Conservation (phyloP, 2,797 vertebrate genomes). For the Labroides dimidiatus region DNA sequence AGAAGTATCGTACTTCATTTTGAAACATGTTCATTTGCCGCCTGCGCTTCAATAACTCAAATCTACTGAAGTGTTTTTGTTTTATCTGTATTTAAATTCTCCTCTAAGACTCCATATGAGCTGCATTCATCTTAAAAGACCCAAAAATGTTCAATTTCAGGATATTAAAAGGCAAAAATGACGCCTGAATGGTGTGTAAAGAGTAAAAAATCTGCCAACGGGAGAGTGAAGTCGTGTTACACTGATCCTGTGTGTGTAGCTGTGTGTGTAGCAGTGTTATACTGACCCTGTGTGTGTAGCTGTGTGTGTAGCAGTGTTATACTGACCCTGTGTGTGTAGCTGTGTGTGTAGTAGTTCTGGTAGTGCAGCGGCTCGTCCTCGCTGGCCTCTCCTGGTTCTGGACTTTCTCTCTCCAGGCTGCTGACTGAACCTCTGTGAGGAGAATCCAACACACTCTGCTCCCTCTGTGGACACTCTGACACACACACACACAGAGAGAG, state of each 20-base stretch:
- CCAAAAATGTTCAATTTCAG: no score
- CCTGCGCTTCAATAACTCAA: no score
- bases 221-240: no score
- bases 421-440: conserved; percentile 68
- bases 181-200: no score
- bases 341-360: conserved; percentile 57
- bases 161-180: no score
- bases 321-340: conserved; percentile 51
- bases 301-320: conserved; percentile 6
- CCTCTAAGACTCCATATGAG: no score
- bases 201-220: no score
- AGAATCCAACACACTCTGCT: conserved; percentile 53
- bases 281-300: not conserved
- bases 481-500: conserved; percentile 33
- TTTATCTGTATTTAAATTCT: no score
- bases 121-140: no score
- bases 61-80: no score
- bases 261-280: not conserved
- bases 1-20: no score
- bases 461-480: conserved; percentile 64
- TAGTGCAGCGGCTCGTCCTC: conserved; percentile 67
- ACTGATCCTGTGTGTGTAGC: not conserved
- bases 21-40: no score
- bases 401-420: conserved; percentile 75
- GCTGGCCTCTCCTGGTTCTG: conserved; percentile 73